Base-by-base conservation (phyloP, 2,113 vertebrate genomes). In the Lycocorax pyrrhopterus region DNA sequence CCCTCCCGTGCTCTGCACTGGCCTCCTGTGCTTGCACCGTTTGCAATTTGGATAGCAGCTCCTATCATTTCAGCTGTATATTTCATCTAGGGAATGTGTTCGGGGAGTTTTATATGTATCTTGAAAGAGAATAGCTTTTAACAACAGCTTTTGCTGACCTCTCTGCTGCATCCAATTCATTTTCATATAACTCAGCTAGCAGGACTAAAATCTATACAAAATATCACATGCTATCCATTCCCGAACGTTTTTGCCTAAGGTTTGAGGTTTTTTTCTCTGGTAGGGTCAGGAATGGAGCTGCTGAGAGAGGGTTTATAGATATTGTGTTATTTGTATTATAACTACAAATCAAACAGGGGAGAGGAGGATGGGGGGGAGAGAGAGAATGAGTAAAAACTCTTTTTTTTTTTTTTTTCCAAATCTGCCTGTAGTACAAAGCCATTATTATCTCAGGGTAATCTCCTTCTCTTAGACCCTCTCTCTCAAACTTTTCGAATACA, bases 121-220 rank as follows among this genome's bases (percentile, higher is more conserved):
- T 87, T 89, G 89, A 94, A 91, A 92, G 60, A 87, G 21, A 81
- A 41, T 15, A 32, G 76, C 76, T 94, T 68, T 91, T 95, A 90
- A 75, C 73, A 78, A 69, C 79, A 87, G 80, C 64, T 94, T n/a
- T 74, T 84, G 64, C 86, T 87, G 79, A 88, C 81, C 83, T 56
- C 76, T n/a, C 44, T 81, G 68, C 55, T 89, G 58, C 53, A 84
- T 72, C 35, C 52, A 84, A 64, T 86, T 84, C 44, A 60, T 90
- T 90, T 85, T 88, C 79, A 74, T 90, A 67, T 33, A 92, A 75
- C 39, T 71, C 76, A 67, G 47, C 78, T 63, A 86, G 41, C 64
- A 79, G 74, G 33, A 74, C 72, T 64, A 78, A 93, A 96, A 94
- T 81, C 69, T 89, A 20, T 93, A 60, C 32, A 25, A 72, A 90